Evolutionary conservation across 2,797 vertebrate genomes (phyloP), one percentile per base, ranked within the genome.

Genomic region (Myotis pilosus): DNA sequence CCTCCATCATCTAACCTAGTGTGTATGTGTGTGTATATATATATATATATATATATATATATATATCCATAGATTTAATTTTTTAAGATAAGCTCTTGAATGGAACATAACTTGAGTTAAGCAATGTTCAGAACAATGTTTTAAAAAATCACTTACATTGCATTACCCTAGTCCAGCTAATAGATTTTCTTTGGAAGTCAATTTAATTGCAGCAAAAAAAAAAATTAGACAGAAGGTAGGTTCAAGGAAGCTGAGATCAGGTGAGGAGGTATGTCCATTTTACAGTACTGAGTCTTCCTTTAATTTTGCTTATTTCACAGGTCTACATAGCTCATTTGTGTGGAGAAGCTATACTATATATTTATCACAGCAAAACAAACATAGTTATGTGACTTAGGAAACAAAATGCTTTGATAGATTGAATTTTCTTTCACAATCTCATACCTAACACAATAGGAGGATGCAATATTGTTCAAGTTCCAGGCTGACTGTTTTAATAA

Each of bases 171-270:
- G 8, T 16, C 53, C 25, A 83, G 64, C 22, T 55, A 92, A 44
- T 16, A 13, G 12, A 76, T 89, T 86, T 36, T 69, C 44, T 75
- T 53, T 55, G 74, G 38, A 87, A 89, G 49, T 51, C 15, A 72
- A 91, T 44, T 74, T 78, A 72, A 83, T 33, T 51, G 66, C 22
- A 74, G 41, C 22, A 74, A 87, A 82, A 69, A 76, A 92, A 91
- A 8, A 41, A 41, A 41, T 7, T 25, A 60, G 66, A 74, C 13
- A 71, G 19, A 62, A 75, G 1, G 10, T 33, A 78, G 1, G 33
- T 47, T 88, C 30, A 53, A 64, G 41, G 33, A 82, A 66, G 38
- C 28, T 92, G 22, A 82, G 12, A 30, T n/a, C 38, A 17, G 44
- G 30, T 53, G 9, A 89, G 28, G 23, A 71, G 19, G 5, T 33